Evolutionary conservation across 2,888 invertebrate species (phyloP), one percentile per base, ranked within the genome.

Genomic region (Synergus itoensis): DNA sequence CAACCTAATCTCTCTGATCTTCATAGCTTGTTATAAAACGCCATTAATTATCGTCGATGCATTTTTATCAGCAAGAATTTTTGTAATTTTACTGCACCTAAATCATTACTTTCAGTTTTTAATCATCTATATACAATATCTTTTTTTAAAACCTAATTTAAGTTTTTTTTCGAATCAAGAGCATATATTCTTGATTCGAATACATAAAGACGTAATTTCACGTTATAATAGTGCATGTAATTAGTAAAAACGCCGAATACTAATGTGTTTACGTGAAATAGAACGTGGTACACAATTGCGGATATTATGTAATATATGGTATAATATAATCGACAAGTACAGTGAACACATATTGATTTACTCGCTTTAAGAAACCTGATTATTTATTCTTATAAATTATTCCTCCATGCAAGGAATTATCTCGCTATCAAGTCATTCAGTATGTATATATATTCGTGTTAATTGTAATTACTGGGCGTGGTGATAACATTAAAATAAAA

Each of bases 211-310:
- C 21, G 53, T 16, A 36, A 53, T 69, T 48, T 16, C 28, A n/a
- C 16, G 28, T 53, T 53, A 73, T 48, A 36, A 48, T 73, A 36
- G 40, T 9, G 48, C 53, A n/a, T 73, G 53, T 73, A 40, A 53
- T 73, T 53, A 53, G 43, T 69, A 69, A 69, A 73, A 53, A 73
- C 16, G 36, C 28, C 28, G n/a, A 73, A 73, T 53, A 73, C 36
- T 73, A 73, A 73, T 73, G 36, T 53, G 53, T 73, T 73, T 73
- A 73, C 53, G 48, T 53, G 73, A 73, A 53, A 73, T 73, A n/a
- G 73, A 73, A 53, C 73, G 9, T 48, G 36, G 28, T 53, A 40
- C 36, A 73, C n/a, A 36, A 53, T 28, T 36, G 48, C 21, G 73
- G 53, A 73, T 48, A 16, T 73, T 73, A 53, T 73, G 53, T 40